Conservation (phyloP, 2,113 vertebrate genomes). For the Plecotus auritus region DNA sequence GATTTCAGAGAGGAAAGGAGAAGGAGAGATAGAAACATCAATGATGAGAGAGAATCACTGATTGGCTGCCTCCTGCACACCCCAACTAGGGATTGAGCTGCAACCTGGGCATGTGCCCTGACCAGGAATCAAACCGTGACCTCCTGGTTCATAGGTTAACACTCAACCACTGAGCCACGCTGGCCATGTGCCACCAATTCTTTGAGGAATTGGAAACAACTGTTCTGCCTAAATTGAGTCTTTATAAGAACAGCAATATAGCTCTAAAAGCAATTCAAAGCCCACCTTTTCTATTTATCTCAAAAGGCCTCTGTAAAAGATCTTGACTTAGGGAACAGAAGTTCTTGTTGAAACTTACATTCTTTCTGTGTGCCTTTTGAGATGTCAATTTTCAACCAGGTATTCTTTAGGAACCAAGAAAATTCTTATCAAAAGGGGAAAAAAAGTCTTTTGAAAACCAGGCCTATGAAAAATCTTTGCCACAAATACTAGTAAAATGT, state of each 20-base stretch:
- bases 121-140: too few species aligned
- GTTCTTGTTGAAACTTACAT: background rate
- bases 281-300: background rate
- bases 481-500: background rate
- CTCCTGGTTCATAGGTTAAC: too few species aligned
- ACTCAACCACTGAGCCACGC: too few species aligned
- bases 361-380: background rate
- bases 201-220: background rate
- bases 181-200: background rate
- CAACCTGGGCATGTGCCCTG: too few species aligned
- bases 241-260: background rate
- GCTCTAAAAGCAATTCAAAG: background rate
- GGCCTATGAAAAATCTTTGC: background rate
- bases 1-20: too few species aligned
- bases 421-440: background rate
- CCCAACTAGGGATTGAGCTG: too few species aligned
- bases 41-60: too few species aligned
- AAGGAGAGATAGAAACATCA: too few species aligned
- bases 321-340: background rate
- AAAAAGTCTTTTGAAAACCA: background rate
- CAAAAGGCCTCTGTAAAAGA: background rate
- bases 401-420: background rate
- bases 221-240: background rate
- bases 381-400: background rate
- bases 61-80: too few species aligned